Conservation (phyloP, 2,888 invertebrate genomes). For the Rhopalosiphum nymphaeae region DNA sequence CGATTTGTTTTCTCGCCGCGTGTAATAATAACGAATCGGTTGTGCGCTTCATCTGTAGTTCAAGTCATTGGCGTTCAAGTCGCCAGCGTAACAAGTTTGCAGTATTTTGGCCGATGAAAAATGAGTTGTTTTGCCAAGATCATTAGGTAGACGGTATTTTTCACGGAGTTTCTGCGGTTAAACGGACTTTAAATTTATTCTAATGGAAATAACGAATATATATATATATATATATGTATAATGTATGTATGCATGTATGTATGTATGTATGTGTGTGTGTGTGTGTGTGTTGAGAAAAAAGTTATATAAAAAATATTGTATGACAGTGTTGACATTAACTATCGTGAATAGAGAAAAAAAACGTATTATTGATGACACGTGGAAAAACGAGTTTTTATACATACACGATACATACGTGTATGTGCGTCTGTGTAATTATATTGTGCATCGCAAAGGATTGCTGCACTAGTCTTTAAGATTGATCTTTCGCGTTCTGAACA, state of each 20-base stretch:
- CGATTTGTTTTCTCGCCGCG: neutral
- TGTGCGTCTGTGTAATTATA: conserved; percentile 27
- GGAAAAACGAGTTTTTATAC: conserved; percentile 51
- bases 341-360: conserved; percentile 17
- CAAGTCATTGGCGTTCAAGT: neutral
- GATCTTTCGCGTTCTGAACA: conserved; percentile 44
- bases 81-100: neutral
- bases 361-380: conserved; percentile 49
- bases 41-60: neutral
- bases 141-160: conserved; percentile 25
- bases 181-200: conserved; percentile 51
- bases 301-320: conserved; percentile 26
- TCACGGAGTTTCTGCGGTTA: conserved; percentile 30
- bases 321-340: conserved; percentile 57
- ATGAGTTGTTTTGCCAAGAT: conserved; percentile 14
- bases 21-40: neutral
- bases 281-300: neutral
- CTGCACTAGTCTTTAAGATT: conserved; percentile 47
- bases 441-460: conserved; percentile 37
- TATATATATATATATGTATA: neutral
- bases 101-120: neutral
- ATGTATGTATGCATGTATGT: neutral
- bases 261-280: neutral
- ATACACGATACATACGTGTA: neutral
- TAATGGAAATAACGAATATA: conserved; percentile 9